Base-by-base conservation (phyloP, 1,140 invertebrate genomes). In the Psilanteris sp. region DNA sequence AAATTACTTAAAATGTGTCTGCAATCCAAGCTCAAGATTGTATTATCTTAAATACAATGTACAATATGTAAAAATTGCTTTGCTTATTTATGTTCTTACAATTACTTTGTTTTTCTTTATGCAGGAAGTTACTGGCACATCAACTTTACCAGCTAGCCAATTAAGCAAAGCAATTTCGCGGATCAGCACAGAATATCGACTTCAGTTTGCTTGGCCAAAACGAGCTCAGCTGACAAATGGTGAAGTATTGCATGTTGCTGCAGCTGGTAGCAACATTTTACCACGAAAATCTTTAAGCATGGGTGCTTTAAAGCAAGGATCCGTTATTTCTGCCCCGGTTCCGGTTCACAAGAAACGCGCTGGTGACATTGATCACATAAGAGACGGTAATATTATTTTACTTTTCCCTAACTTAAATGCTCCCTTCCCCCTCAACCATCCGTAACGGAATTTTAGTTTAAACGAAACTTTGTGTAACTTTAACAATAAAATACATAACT, bases 151-250 rank as follows among this genome's bases (percentile, higher is more conserved):
- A 85, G 85, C 78, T 78, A 90, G 91, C 81, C 90, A 92, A 83
- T 88, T 93, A 77, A 91, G 91, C 87, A 92, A 92, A 84, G 92
- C 92, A 80, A 92, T 93, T 83, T 91, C 91, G 75, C 91, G 92
- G 83, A 92, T 93, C 85, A 94, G 93, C 89, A 95, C 94, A 71
- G 95, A 96, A 90, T 96, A 96, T 89, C 91, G 94, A 73, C 91
- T 95, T 80, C 94, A 96, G 90, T 96, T 95, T 87, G 94, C 94
- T 61, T 96, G 94, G 94, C 94, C 94, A 76, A 87, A 82, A 59
- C 79, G 86, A 74, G 68, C 83, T 1, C 86, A 87, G 39, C 41
- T 89, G 46, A 87, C 83, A 7, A 93, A 93, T 81, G 93, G 93
- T 54, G 91, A 90, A 32, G 81, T 83, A 2, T 82, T 89, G 81